Base-by-base conservation (phyloP, 2,888 invertebrate species). In the Tryphoninae sp. region DNA sequence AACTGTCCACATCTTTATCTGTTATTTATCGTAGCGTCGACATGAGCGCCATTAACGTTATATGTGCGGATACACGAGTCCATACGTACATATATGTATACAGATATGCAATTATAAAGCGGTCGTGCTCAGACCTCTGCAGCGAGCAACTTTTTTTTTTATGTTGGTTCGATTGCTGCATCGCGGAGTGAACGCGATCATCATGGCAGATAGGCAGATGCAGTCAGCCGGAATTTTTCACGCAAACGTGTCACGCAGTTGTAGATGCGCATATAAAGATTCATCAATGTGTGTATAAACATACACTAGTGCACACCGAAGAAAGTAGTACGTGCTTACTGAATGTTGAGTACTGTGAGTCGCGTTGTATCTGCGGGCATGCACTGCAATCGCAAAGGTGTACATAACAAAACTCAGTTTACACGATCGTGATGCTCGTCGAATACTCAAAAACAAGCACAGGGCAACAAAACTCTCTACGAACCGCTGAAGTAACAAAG, bases 131-230 rank as follows among this genome's bases (percentile, higher is more conserved):
- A 51, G 61, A 53, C 33, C n/a, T 55, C 3, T 55, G 59, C 53
- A 26, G 42, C 49, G 40, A 53, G n/a, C 55, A 45, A 45, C 2
- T 64, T 78, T 53, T 55, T 78, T 71, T 80, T 80, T 67, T 19
- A 76, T 1, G 82, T 82, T 82, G 82, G 82, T 76, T 75, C 40
- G 58, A 79, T 76, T 79, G 82, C 72, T 67, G 78, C 75, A 49
- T 45, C 51, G 51, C 58, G 69, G 49, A 45, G 69, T 55, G 45
- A 33, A 74, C 26, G 33, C 68, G 58, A 23, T 33, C 62, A 16
- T 26, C 72, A 11, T 61, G 49, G 42, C 72, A 55, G 42, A 55
- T 45, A 61, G 73, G 23, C 64, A 62, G 26, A 75, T 67, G 67
- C 67, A 67, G 19, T 51, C 55, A 49, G 77, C 64, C 68, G 69